Base-by-base conservation (phyloP, 1,140 invertebrate species). In the Ganaspis sp. region DNA sequence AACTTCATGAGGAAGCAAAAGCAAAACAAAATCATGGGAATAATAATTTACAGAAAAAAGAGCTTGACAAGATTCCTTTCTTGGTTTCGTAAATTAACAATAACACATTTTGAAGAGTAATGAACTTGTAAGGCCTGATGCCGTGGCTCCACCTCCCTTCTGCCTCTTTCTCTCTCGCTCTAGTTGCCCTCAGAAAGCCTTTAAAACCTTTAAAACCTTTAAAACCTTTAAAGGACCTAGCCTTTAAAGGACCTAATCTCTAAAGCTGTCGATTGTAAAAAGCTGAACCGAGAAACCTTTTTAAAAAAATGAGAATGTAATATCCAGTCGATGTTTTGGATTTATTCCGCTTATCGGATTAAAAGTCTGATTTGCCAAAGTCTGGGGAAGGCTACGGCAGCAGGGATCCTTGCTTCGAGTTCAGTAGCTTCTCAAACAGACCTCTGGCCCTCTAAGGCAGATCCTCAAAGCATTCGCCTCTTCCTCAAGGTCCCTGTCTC, bases 71-170 rank as follows among this genome's bases (percentile, higher is more conserved):
- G 29, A 34, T 3, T 34, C 29, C 45, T 49, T 49, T 49, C n/a
- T 17, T 49, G 45, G 6, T 34, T 6, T 34, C 2, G 6, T 3
- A 34, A 34, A 34, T 34, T 34, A 34, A 6, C 6, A 64, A n/a
- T n/a, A 64, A 64, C 15, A 64, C 5, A 15, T 15, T 5, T 64
- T 64, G 23, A 49, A 49, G 58, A 64, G 58, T 64, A 64, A 34
- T 29, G 58, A 34, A 64, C 23, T 64, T 29, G 58, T 64, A 64
- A 64, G 12, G 29, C 58, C 58, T 64, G 58, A 82, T 75, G 84
- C 83, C 83, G 70, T 84, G 81, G 82, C 76, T 89, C 85, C 86
- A 89, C 85, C 87, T 89, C 84, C 83, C 86, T 85, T 88, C 86
- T 86, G 84, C 83, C 85, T 88, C 86, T 86, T 84, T 83, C 77